These are phyloP conservation scores for Calcarius lapponicus DNA, from an alignment of 2,797 vertebrate genomes.

Conservation along the genomic window DNA sequence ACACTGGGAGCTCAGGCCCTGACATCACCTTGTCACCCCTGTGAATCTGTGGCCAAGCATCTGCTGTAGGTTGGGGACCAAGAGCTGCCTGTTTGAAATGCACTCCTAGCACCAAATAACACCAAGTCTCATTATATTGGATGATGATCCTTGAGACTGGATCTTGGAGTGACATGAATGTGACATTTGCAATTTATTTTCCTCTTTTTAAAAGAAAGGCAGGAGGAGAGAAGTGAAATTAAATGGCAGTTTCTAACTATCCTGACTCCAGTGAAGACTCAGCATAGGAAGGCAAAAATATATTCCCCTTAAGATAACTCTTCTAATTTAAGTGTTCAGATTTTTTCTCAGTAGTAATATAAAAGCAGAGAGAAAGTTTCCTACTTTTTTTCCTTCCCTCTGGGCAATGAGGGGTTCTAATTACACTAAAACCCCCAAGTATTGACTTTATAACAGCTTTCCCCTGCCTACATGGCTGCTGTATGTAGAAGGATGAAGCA, in stretches of 20 bases:
- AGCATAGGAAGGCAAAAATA: neutral
- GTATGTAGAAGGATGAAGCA: neutral
- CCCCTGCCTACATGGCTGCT: neutral
- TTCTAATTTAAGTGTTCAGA: constrained; percentile 1
- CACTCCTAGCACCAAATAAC: neutral
- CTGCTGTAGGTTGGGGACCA: neutral
- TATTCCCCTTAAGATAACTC: constrained; percentile 12
- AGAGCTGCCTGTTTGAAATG: neutral
- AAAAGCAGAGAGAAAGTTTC: constrained; percentile 15
- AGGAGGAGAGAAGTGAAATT: neutral
- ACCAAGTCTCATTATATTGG: neutral
- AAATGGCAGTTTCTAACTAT: neutral
- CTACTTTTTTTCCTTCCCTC: neutral
- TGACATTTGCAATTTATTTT: neutral
- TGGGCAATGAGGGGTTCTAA: constrained; percentile 18
- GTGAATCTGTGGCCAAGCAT: accelerated
- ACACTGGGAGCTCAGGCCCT: neutral
- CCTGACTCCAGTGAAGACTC: neutral
- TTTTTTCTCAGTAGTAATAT: constrained; percentile 12
- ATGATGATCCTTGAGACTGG: neutral
- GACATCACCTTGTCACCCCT: neutral
- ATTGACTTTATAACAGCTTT: constrained; percentile 31
- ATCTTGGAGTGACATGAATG: neutral
- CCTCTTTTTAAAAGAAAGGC: neutral
- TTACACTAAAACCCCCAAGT: constrained; percentile 20